Evolutionary conservation across 2,113 vertebrate species (phyloP), one percentile per base, ranked within the genome.

Genomic region (Dasyurus viverrinus): DNA sequence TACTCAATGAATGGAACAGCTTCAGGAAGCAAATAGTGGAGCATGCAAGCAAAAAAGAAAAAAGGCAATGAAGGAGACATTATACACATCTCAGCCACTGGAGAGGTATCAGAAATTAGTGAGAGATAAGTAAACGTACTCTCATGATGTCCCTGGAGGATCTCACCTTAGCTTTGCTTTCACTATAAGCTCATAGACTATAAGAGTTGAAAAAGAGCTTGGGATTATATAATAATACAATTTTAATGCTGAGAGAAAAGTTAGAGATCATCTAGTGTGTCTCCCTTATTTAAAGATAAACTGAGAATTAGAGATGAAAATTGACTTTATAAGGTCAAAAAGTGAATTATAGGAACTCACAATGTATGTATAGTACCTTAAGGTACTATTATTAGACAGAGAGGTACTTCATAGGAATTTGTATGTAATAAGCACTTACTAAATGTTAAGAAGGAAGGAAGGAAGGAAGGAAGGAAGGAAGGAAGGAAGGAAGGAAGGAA

Each of bases 11-110:
- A 97, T 91, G 96, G 91, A 96, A 54, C 55, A 96, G 91, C 47
- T 97, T 97, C 96, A 84, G 95, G 92, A 98, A 98, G 98, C 91
- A 97, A 98, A 98, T 94, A 98, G 97, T 95, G 96, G 94, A 98
- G 92, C n/a, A 84, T 42, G 42, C 68, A 84, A 42, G 68, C 89
- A 53, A 95, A 93, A 97, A 98, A 98, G 98, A 91, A 90, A 96
- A 96, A 96, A 97, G 96, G 0, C 89, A 97, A 91, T 95, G 95
- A 94, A 9, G 52, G 97, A 84, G 93, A 92, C 5, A 92, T 55
- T 92, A 91, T 50, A 84, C 30, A 42, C 57, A 96, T 55, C 54
- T 54, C 93, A 8, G 55, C 91, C 53, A 53, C 48, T 50, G 52
- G 94, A 26, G 96, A 93, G 95, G 92, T 54, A 3, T 53, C n/a